Conservation (phyloP, 2,797 vertebrate species). For the Coreius guichenoti region DNA sequence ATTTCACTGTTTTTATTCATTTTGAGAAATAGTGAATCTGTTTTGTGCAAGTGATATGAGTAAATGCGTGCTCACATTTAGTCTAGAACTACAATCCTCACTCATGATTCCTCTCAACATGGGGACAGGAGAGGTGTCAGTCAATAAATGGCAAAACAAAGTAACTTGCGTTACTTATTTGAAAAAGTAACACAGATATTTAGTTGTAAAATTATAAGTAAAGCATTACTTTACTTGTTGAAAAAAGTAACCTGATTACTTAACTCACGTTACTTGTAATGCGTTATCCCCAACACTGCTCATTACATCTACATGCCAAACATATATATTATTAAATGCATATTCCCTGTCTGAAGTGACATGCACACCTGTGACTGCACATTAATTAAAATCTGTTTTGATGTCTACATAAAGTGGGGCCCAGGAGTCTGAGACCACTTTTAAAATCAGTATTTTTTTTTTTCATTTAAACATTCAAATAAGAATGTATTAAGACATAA, state of each 20-base stretch:
- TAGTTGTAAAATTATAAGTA: too few relatives aligned
- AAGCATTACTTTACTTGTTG: too few relatives aligned
- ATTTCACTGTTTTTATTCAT: background rate
- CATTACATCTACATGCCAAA: constrained; percentile 11
- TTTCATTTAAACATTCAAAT: background rate
- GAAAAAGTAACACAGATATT: background rate
- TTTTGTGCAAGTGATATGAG: background rate
- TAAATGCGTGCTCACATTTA: too few relatives aligned
- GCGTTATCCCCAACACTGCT: background rate
- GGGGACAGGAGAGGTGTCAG: too few relatives aligned
- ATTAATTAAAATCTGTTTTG: background rate
- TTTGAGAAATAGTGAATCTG: background rate
- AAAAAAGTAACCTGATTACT: background rate
- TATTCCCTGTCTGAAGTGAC: background rate
- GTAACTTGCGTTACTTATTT: too few relatives aligned
- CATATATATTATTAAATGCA: background rate
- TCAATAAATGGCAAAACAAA: background rate
- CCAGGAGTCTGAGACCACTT: background rate
- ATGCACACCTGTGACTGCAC: background rate
- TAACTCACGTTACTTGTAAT: background rate
- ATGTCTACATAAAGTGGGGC: background rate
- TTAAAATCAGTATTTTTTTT: background rate
- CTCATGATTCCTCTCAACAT: too few relatives aligned
- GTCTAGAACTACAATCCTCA: too few relatives aligned
- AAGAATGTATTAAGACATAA: background rate